Evolutionary conservation across 1,140 invertebrate species (phyloP), one percentile per base, ranked within the genome.

Genomic region (Drosophila ogumai): DNA sequence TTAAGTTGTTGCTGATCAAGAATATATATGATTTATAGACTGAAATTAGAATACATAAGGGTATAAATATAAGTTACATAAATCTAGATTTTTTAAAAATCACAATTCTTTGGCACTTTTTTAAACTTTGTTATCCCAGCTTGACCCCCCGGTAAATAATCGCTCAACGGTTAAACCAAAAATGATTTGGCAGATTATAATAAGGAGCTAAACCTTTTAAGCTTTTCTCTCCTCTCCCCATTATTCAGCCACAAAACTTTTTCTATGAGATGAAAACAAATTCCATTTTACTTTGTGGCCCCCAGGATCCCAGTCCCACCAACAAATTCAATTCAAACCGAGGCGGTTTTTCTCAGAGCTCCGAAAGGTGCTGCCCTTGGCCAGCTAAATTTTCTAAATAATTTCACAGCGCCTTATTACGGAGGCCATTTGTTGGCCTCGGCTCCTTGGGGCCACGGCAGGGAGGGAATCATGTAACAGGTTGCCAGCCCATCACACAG

Each of bases 361-460:
- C 28, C 34, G 32, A 71, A 72, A 72, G 68, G 52, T 71, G 52
- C 28, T 49, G 66, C 52, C 66, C 64, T 50, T 71, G 69, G 69
- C 67, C 32, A 72, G 72, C 67, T 55, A 50, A 69, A 79, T 79
- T 87, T 81, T 86, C 65, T 82, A 86, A 82, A 82, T 87, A 86
- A 86, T 87, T 86, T 82, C 79, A 82, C 82, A 61, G 69, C 71
- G 65, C 69, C 82, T 80, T 76, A 82, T 84, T 85, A 81, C 81
- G 43, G 47, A 66, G 64, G 72, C 76, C 76, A 67, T 75, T 82
- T 68, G 76, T 47, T 50, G 47, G 74, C 60, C 74, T 49, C 44
- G 13, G 58, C 54, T 57, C 47, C 59, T 57, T 46, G 46, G 63
- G 25, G 17, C 34, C 15, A 13, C 9, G 12, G 28, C 7, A 34